Evolutionary conservation across 1,140 invertebrate species (phyloP), one percentile per base, ranked within the genome.

Genomic region (Mercenaria mercenaria): DNA sequence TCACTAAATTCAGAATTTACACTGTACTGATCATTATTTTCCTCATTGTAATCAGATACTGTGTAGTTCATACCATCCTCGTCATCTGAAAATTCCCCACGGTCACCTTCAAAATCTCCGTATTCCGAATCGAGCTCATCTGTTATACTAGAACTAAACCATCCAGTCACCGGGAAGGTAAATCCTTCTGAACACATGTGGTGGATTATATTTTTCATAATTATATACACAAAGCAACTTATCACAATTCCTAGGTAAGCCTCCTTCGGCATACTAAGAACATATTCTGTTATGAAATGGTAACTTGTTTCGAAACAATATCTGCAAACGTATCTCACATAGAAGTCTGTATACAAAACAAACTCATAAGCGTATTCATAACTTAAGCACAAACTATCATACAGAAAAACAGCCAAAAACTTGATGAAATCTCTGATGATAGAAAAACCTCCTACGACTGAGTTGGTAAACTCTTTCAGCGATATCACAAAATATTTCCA

Each of bases 241-340:
- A 92, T 87, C 1, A 93, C 50, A 18, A 93, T 77, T 0, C 91
- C 92, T 18, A 92, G 37, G 79, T 92, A 93, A 8, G 91, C 90
- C 77, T 93, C 92, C 76, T 80, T 84, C 20, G 82, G 83, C 39
- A 91, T 77, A 61, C 80, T 87, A 47, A 88, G 83, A 18, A 93
- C 37, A 39, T 86, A 91, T 26, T 91, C 82, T 29, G 79, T 90
- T 18, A 93, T 20, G 26, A 91, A 90, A 64, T 72, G 85, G 56
- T 92, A 93, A 23, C 84, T 37, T 20, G 41, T 41, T 47, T 93
- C 91, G 29, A 85, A 81, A 26, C 91, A 26, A 56, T 82, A 86
- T 32, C 69, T 79, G 32, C 20, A 81, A 8, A 72, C 72, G 90
- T 86, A 83, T 88, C 39, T 61, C 18, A 41, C 23, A 23, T 32